Percentiles rank a stretch among this genome's conserved stretches.
phyloP scores from a whole-genome alignment of 1,140 invertebrate species.

The Lepeophtheirus salmonis region DNA sequence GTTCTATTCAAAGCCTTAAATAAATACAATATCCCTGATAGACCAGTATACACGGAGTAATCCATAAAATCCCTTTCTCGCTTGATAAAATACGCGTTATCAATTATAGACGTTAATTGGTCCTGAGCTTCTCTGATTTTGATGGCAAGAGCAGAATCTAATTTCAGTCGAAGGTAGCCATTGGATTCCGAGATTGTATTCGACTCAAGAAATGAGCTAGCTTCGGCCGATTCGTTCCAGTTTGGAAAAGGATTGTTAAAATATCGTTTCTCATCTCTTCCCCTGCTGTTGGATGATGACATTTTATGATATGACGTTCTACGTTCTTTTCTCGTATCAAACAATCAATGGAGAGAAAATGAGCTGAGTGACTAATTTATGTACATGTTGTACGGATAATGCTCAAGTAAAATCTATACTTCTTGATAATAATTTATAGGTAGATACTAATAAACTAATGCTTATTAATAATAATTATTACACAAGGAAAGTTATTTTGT shows the following conservation, averaged over 20 bases:
- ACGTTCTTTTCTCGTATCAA: no score
- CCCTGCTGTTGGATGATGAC: no score
- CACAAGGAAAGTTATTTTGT: no score
- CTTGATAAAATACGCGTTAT: background rate
- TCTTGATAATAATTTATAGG: no score
- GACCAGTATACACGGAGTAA: background rate
- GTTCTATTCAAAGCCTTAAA: constrained; percentile 23
- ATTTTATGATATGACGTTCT: no score
- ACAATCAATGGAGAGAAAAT: no score
- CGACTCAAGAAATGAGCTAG: background rate
- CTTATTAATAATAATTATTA: no score
- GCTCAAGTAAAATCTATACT: no score
- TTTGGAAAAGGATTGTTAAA: background rate
- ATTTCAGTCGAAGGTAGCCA: background rate
- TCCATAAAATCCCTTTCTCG: background rate
- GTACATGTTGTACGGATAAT: no score
- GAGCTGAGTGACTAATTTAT: no score
- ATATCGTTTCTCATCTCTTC: no score
- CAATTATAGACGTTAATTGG: background rate
- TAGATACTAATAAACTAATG: no score
- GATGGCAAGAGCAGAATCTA: background rate
- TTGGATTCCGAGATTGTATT: background rate
- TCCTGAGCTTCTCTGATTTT: background rate
- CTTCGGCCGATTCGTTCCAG: background rate
- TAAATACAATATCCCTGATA: constrained; percentile 28